phyloP scores from a whole-genome alignment of 2,797 vertebrate genomes.

The Helostoma temminkii region DNA sequence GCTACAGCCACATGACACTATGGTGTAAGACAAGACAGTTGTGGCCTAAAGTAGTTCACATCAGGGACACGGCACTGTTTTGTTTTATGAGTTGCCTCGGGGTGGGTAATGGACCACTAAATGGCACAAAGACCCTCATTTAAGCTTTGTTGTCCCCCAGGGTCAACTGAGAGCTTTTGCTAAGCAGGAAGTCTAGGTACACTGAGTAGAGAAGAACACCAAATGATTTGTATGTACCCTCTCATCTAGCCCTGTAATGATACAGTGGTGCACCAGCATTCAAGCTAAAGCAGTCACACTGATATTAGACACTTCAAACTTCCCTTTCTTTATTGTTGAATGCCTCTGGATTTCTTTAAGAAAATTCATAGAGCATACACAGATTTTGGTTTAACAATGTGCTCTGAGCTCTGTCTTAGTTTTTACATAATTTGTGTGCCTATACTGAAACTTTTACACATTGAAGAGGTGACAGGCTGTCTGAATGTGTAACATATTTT shows the following conservation, averaged over 20 bases:
- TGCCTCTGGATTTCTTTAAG: slow-evolving; percentile 35
- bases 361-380: slow-evolving; percentile 19
- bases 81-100: slow-evolving; percentile 51
- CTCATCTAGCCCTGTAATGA: slow-evolving; percentile 73
- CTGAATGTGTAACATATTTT: not conserved
- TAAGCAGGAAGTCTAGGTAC: slow-evolving; percentile 61
- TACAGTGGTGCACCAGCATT: slow-evolving; percentile 45
- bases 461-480: slow-evolving; percentile 17
- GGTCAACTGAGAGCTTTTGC: slow-evolving; percentile 67
- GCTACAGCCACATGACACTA: slow-evolving; percentile 48
- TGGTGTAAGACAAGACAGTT: slow-evolving; percentile 58
- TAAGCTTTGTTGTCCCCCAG: slow-evolving; percentile 44
- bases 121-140: slow-evolving; percentile 71
- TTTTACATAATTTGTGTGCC: slow-evolving; percentile 1
- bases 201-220: slow-evolving; percentile 53
- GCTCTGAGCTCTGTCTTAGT: not conserved
- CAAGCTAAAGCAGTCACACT: slow-evolving; percentile 32
- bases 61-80: slow-evolving; percentile 65
- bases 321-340: slow-evolving; percentile 36
- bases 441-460: not conserved
- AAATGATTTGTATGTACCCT: slow-evolving; percentile 60
- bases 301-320: slow-evolving; percentile 56
- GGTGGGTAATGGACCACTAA: slow-evolving; percentile 55
- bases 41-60: slow-evolving; percentile 66
- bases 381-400: slow-evolving; percentile 1